Evolutionary conservation across 1,140 invertebrate species (phyloP).

Genomic region (Drosophila kepulauana): DNA sequence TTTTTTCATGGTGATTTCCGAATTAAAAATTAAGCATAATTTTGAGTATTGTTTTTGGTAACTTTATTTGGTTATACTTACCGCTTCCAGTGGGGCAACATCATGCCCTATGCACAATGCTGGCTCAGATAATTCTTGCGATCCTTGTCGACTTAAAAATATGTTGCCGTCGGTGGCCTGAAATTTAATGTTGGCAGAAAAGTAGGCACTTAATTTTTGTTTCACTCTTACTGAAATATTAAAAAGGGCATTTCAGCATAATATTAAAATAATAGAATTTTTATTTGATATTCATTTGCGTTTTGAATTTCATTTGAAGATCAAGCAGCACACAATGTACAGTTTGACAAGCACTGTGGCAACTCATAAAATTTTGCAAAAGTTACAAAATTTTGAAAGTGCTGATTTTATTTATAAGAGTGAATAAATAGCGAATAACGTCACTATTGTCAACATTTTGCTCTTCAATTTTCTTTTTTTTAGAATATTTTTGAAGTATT

Average conservation of each 20-base stretch:
- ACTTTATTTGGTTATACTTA: slow-evolving; percentile 46
- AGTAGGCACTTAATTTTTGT: slow-evolving; percentile 63
- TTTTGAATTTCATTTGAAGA: slow-evolving; percentile 5
- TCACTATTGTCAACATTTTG: slow-evolving; percentile 1
- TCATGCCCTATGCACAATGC: slow-evolving; percentile 72
- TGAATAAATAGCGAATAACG: neutral
- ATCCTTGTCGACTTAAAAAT: slow-evolving; percentile 68
- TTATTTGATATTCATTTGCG: neutral
- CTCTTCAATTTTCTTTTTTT: neutral
- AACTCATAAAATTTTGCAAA: neutral
- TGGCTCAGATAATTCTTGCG: slow-evolving; percentile 65
- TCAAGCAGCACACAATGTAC: slow-evolving; percentile 21
- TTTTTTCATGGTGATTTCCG: neutral
- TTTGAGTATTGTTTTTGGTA: neutral
- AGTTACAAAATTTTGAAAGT: neutral
- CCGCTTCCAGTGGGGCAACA: slow-evolving; percentile 85
- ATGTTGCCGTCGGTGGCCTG: slow-evolving; percentile 74
- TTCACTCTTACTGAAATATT: neutral
- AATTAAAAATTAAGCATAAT: neutral
- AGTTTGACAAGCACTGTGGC: slow-evolving; percentile 59
- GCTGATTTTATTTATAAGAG: neutral
- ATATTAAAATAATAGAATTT: neutral
- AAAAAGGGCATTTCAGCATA: neutral
- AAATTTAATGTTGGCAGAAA: slow-evolving; percentile 57
- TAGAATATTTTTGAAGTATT: slow-evolving; percentile 6